A percentile compares a stretch with the other conserved stretches of the same genome.
phyloP scores from a whole-genome alignment of 2,888 invertebrate genomes.

The Dasysyrphus tricinctus region DNA sequence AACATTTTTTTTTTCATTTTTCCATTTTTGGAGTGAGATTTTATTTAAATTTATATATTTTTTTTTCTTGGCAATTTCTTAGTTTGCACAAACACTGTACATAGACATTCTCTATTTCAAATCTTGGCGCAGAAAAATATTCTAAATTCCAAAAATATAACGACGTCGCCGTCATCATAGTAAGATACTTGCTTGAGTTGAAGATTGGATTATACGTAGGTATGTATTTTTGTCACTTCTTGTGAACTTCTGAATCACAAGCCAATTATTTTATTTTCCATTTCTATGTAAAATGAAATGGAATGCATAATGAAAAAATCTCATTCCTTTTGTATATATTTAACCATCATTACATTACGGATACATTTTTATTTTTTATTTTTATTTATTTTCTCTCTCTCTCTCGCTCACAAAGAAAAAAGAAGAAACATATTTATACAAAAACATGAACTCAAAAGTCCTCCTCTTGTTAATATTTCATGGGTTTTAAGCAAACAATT shows the following conservation, averaged over 20 bases:
- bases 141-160: constrained; percentile 11
- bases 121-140: constrained; percentile 1
- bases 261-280: constrained; percentile 5
- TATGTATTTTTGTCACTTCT: constrained; percentile 3
- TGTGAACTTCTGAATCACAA: neutral
- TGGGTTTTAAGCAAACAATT: constrained; percentile 1
- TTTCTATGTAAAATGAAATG: neutral
- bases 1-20: neutral
- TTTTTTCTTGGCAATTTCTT: constrained; percentile 15
- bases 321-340: neutral
- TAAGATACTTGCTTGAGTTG: neutral
- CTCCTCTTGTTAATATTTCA: constrained; percentile 1
- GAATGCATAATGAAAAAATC: constrained; percentile 3
- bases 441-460: constrained; percentile 24
- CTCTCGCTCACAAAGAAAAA: neutral
- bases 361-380: neutral
- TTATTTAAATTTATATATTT: constrained; percentile 10
- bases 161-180: neutral
- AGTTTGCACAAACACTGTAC: neutral
- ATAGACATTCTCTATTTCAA: neutral
- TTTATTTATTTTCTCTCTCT: neutral
- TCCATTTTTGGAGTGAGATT: neutral
- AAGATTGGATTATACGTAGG: constrained; percentile 3
- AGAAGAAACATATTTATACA: neutral
- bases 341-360: constrained; percentile 8